These are phyloP conservation scores for Oscarella lobularis DNA, from an alignment of 37 sponge, comb jelly and placozoan species.

Conservation along the genomic window DNA sequence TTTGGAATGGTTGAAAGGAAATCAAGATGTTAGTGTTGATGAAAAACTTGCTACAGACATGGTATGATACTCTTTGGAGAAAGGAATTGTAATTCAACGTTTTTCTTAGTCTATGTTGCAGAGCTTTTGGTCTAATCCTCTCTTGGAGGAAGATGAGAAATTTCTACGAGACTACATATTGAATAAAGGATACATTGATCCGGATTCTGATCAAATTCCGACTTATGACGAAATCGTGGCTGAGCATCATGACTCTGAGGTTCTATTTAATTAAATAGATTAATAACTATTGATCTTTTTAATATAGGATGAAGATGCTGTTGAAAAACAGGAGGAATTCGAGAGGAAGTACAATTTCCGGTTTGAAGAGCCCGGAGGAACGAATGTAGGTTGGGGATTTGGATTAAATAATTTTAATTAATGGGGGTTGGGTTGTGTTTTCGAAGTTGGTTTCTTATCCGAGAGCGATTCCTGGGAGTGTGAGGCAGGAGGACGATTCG, in stretches of 20 bases:
- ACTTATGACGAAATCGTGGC: constrained; percentile 1
- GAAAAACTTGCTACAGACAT: constrained; percentile 24
- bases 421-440: background rate
- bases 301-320: constrained; percentile 50
- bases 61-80: no score
- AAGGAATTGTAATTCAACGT: background rate
- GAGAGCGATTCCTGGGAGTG: constrained; percentile 51
- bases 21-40: constrained; percentile 14
- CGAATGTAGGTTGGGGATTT: no score
- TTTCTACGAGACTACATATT: constrained; percentile 91
- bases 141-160: constrained; percentile 47
- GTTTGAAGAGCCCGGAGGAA: constrained; percentile 23
- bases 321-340: constrained; percentile 78
- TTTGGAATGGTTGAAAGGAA: constrained; percentile 68
- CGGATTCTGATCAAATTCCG: constrained; percentile 10
- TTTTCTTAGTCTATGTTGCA: constrained; percentile 20
- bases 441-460: constrained; percentile 61
- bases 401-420: no score
- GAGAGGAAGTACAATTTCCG: constrained; percentile 85
- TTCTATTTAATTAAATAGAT: no score
- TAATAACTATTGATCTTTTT: no score
- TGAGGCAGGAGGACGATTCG: constrained; percentile 43
- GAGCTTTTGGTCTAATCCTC: constrained; percentile 59
- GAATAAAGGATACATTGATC: constrained; percentile 63
- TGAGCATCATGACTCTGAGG: background rate